Percentiles rank a stretch among this genome's conserved stretches.
Conservation (phyloP, 2,888 invertebrate species). For the Lepidonotus clava region DNA sequence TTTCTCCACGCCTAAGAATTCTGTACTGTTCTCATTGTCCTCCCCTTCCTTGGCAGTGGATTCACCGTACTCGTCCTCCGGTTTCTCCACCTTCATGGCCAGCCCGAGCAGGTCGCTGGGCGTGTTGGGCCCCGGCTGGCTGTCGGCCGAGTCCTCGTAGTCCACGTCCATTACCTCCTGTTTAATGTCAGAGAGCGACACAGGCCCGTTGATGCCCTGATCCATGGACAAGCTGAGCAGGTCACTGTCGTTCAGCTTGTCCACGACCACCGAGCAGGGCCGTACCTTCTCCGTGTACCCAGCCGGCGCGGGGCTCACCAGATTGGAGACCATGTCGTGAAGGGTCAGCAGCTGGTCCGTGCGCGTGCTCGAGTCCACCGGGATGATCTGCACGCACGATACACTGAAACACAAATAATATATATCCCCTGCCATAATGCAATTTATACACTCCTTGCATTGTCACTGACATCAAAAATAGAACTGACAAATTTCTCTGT, state of each 20-base stretch:
- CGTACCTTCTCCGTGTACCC: background rate
- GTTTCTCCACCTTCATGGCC: background rate
- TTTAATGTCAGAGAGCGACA: background rate
- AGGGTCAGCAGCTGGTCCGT: background rate
- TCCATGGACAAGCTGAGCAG: background rate
- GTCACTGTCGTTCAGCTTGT: background rate
- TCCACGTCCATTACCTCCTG: slow-evolving; percentile 9
- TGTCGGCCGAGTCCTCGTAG: background rate
- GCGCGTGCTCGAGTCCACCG: background rate
- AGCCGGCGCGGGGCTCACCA: background rate
- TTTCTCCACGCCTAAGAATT: too few species aligned
- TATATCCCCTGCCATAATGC: too few species aligned
- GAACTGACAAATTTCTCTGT: too few species aligned
- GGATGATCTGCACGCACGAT: background rate
- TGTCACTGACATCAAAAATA: too few species aligned
- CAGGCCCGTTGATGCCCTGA: background rate
- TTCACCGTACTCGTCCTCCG: background rate
- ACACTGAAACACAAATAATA: background rate
- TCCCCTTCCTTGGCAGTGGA: background rate
- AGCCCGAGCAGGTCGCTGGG: background rate
- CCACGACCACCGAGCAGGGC: background rate
- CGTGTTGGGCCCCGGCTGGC: background rate
- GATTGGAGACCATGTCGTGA: background rate
- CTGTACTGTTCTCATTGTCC: background rate
- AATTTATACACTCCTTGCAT: too few species aligned